Conservation (phyloP, 2,888 invertebrate genomes). For the Auanema freiburgensis region DNA sequence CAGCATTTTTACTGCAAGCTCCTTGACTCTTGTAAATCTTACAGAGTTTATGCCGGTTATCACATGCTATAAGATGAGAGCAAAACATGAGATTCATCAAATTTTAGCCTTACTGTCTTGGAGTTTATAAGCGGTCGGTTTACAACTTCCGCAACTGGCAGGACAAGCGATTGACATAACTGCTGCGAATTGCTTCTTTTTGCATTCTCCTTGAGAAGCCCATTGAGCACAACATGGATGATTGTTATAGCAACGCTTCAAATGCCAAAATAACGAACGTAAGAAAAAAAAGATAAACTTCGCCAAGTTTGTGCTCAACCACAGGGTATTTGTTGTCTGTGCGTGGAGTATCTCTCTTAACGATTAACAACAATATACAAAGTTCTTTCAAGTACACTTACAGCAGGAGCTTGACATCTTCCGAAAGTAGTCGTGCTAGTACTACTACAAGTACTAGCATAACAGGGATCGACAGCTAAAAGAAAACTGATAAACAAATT, state of each 20-base stretch:
- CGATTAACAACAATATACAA: too few relatives aligned
- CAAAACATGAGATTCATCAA: too few relatives aligned
- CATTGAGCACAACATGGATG: background rate
- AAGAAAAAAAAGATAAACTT: conserved; percentile 4
- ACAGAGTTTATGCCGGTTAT: conserved; percentile 5
- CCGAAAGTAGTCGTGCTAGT: too few relatives aligned
- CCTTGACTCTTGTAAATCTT: conserved; percentile 1
- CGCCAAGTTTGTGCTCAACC: background rate
- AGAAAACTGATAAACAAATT: too few relatives aligned
- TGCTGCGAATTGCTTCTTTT: background rate
- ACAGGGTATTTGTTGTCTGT: too few relatives aligned
- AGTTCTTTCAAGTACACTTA: too few relatives aligned
- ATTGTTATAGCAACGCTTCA: conserved; percentile 1
- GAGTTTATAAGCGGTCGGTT: conserved; percentile 2
- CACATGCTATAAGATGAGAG: conserved; percentile 1
- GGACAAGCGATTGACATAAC: background rate
- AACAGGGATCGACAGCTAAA: too few relatives aligned
- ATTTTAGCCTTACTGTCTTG: background rate
- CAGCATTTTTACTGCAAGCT: background rate
- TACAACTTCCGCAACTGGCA: background rate
- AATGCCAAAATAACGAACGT: background rate
- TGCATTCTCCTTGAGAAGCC: background rate
- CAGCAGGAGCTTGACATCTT: too few relatives aligned
- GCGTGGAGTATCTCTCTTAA: too few relatives aligned
- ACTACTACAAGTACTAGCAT: too few relatives aligned